Base-by-base conservation (phyloP, 2,888 invertebrate species). In the Cryptosula pallasiana region DNA sequence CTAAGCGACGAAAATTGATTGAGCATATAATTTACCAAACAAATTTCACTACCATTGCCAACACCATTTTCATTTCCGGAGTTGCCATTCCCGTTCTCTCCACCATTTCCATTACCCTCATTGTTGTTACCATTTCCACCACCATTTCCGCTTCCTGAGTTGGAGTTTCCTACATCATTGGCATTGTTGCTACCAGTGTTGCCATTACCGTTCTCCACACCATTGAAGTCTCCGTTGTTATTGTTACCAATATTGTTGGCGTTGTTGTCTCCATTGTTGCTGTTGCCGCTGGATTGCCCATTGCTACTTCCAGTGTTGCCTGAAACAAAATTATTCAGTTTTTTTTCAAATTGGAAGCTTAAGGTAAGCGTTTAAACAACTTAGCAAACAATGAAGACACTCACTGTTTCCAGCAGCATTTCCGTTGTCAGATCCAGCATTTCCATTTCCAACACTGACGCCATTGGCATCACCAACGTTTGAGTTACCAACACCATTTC, bases 251-350 rank as follows among this genome's bases (percentile, higher is more conserved):
- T 29, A 34, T 54, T 71, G 71, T 54, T 71, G 25, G 13, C 54
- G 23, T 54, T 71, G 36, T 54, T 71, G 36, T 29, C 69, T n/a
- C 71, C 54, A 25, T 2, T 71, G 71, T 54, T 71, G 27, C 36
- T 69, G 36, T 54, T 71, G 25, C 71, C 54, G 29, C 63, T 71
- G 25, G 3, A 2, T 9, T 2, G 69, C 1, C 71, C 54, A 32
- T 57, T 71, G n/a, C 13, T 71, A 32, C 29, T 35, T 25, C 70
- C 54, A 70, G 20, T 27, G 25, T 54, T 36, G 23, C n/a, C 70
- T 70, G 27, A 20, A 70, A 57, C 45, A 13, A 45, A 45, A 45
- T 20, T 23, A 16, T 57, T 9, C 20, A 57, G 25, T n/a, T 57
- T 23, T 25, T 57, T 57, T 57, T 57, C 57, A 57, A 57, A 23